A percentile compares a stretch with the other conserved stretches of the same genome.
phyloP scores from a whole-genome alignment of 2,888 invertebrate genomes.

The Suillia variegata region DNA sequence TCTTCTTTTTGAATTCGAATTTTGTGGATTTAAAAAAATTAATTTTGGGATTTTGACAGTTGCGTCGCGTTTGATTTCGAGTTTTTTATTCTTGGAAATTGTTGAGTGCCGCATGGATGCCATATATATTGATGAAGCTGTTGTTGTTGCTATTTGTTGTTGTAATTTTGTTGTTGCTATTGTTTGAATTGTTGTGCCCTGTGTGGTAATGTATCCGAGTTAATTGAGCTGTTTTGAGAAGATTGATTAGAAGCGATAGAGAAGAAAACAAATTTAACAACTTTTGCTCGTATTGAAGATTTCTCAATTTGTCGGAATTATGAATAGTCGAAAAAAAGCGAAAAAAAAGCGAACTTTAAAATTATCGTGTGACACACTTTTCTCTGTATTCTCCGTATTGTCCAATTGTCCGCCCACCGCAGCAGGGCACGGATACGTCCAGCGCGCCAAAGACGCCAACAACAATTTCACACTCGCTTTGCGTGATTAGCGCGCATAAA shows the following conservation, averaged over 20 bases:
- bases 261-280: no score
- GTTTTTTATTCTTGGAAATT: conserved; percentile 38
- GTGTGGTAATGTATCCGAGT: conserved; percentile 35
- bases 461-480: conserved; percentile 18
- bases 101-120: conserved; percentile 32
- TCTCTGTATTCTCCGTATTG: no score
- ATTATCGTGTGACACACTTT: no score
- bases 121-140: neutral
- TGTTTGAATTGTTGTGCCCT: no score
- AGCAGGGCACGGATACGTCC: no score
- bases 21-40: neutral
- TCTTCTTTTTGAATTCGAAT: neutral
- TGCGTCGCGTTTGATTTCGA: conserved; percentile 33
- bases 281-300: neutral
- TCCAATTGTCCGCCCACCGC: no score
- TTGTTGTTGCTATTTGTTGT: neutral
- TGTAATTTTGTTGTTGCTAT: neutral
- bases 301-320: neutral
- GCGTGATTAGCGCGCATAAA: conserved; percentile 25
- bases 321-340: neutral
- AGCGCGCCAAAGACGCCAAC: no score
- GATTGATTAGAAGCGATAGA: conserved; percentile 11
- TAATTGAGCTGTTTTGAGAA: conserved; percentile 46
- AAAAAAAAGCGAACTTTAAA: no score
- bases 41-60: conserved; percentile 45